Evolutionary conservation across 2,888 invertebrate species (phyloP).

Genomic region (Automeris io): DNA sequence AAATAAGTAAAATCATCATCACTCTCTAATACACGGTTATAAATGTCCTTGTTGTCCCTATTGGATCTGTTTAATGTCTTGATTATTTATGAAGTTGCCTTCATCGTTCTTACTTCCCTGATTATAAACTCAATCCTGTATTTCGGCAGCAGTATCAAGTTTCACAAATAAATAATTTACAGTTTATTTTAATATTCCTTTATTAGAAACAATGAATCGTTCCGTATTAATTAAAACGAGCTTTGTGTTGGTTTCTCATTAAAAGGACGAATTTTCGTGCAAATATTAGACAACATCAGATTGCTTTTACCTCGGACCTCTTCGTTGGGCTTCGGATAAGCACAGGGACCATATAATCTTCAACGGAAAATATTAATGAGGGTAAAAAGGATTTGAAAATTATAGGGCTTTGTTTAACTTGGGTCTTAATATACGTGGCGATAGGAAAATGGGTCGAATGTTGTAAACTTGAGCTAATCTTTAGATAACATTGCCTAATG

Average conservation of each 20-base stretch:
- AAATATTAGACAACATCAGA: constrained; percentile 3
- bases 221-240: constrained; percentile 26
- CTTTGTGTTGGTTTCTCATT: constrained; percentile 2
- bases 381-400: not conserved
- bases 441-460: too few relatives aligned
- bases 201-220: constrained; percentile 27
- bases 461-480: too few relatives aligned
- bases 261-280: constrained; percentile 1
- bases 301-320: not conserved
- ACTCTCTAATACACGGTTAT: too few relatives aligned
- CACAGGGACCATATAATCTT: not conserved
- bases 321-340: not conserved
- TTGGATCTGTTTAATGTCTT: constrained; percentile 17
- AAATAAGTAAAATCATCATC: too few relatives aligned
- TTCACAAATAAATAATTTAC: constrained; percentile 47
- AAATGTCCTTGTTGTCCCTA: constrained; percentile 1
- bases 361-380: not conserved
- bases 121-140: constrained; percentile 27
- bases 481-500: too few relatives aligned
- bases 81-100: constrained; percentile 48
- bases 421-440: not conserved
- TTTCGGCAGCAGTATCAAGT: constrained; percentile 43
- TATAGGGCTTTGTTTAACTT: not conserved
- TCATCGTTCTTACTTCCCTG: constrained; percentile 23
- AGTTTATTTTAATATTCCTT: constrained; percentile 21